Conservation (phyloP, 2,888 invertebrate genomes). For the Calliscelio sp. region DNA sequence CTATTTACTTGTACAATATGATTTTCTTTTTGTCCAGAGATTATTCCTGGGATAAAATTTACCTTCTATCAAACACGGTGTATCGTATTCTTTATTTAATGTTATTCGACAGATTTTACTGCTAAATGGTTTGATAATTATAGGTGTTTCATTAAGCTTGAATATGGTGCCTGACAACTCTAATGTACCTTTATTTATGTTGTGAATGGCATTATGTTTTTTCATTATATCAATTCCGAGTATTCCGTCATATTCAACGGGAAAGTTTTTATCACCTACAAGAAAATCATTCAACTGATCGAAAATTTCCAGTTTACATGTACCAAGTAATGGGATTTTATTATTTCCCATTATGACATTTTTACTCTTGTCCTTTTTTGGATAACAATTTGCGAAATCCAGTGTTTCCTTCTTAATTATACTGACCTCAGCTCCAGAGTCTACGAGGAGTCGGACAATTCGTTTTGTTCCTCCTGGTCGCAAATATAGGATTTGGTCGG, state of each 20-base stretch:
- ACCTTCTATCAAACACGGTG: conserved; percentile 1
- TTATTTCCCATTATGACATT: conserved; percentile 9
- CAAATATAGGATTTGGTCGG: conserved; percentile 12
- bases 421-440: conserved; percentile 10
- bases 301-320: conserved; percentile 6
- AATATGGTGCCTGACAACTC: neutral
- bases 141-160: conserved; percentile 11
- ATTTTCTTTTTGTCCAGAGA: neutral
- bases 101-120: neutral
- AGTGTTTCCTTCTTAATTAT: conserved; percentile 1
- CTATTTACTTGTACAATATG: neutral
- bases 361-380: neutral
- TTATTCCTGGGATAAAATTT: conserved; percentile 3
- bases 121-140: neutral
- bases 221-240: conserved; percentile 12
- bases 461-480: conserved; percentile 15
- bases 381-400: neutral
- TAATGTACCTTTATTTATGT: conserved; percentile 1
- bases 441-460: conserved; percentile 3
- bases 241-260: conserved; percentile 10
- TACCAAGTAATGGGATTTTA: conserved; percentile 12
- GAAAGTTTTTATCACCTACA: neutral
- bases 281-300: conserved; percentile 8
- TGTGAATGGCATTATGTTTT: conserved; percentile 16
- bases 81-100: conserved; percentile 7